Base-by-base conservation (phyloP, 92 coral and sea anemone species). In the Porites rus region DNA sequence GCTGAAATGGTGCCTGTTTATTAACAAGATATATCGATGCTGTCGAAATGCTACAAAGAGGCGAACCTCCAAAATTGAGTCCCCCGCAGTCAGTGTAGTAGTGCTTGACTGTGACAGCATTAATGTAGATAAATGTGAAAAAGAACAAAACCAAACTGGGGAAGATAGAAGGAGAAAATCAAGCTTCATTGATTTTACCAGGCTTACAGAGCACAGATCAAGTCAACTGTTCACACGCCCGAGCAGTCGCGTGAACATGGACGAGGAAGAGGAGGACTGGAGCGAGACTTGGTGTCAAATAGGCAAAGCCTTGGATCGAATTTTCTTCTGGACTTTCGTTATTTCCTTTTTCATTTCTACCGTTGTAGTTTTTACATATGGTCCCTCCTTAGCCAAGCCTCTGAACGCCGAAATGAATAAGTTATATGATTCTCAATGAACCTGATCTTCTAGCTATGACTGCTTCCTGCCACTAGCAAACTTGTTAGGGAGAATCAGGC, bases 321-420 rank as follows among this genome's bases (percentile, higher is more conserved):
- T 74, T 17, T 51, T 74, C 17, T 74, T 74, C 43, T 52, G 64
- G 78, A 51, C 63, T 1, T 74, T 74, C 24, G 31, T 54, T 20
- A 51, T 20, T 19, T 19, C 16, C 63, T 51, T 74, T 51, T 51
- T 53, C 6, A 10, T 74, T 21, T 53, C 78, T 1, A 74, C 78
- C 0, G 14, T 51, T 8, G 78, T 74, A 4, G 63, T 74, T 11
- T 72, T 72, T 46, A 43, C 58, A 12, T 43, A 72, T 58, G 59
- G 76, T 11, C 77, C 60, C n/a, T 73, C 77, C 14, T 46, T 73
- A 51, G 77, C 62, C 16, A 73, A 50, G 77, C 31, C 77, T n/a
- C 51, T 73, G 31, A 51, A 51, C 16, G 58, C 8, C 12, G 63
- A 51, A n/a, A 14, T 51, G 28, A 61, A 50, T n/a, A 73, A 51